These are phyloP conservation scores for Macaca mulatta DNA, from an alignment of 2,113 vertebrate genomes.

Conservation along the genomic window DNA sequence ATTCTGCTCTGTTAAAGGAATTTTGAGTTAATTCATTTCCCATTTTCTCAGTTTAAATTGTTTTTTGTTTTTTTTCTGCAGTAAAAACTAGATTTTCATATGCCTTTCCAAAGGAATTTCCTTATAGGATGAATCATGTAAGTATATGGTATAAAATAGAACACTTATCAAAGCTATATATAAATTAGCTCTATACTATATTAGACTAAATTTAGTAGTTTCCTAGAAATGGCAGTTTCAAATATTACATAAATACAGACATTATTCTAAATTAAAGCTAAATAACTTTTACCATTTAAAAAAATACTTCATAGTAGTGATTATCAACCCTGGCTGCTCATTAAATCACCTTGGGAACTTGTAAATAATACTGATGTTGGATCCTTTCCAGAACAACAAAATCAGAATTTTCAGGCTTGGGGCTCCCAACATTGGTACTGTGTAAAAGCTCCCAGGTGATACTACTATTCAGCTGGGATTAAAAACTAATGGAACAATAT, in stretches of 20 bases:
- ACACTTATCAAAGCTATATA: constrained; percentile 19
- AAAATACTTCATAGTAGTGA: background rate
- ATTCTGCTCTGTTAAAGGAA: constrained; percentile 6
- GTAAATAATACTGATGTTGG: background rate
- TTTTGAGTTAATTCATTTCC: constrained; percentile 29
- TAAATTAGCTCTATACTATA: constrained; percentile 4
- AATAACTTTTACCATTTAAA: background rate
- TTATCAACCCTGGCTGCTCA: background rate
- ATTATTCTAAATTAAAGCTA: constrained; percentile 11
- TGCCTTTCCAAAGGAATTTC: constrained; percentile 99
- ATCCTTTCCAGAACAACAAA: background rate
- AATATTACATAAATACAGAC: background rate
- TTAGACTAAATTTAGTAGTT: constrained; percentile 53
- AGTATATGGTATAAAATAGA: constrained; percentile 82
- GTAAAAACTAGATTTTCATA: constrained; percentile 99
- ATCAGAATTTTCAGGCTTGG: background rate
- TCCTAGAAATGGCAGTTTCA: constrained; percentile 30
- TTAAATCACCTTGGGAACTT: constrained; percentile 21
- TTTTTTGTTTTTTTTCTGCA: constrained; percentile 79
- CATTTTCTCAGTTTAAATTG: constrained; percentile 67
- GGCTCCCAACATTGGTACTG: background rate
- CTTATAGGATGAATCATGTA: constrained; percentile 99
- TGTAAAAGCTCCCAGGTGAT: background rate
- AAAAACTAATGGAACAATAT: background rate
- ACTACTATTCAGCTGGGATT: background rate